phyloP scores from a whole-genome alignment of 2,797 vertebrate species.

The Phoebastria nigripes region DNA sequence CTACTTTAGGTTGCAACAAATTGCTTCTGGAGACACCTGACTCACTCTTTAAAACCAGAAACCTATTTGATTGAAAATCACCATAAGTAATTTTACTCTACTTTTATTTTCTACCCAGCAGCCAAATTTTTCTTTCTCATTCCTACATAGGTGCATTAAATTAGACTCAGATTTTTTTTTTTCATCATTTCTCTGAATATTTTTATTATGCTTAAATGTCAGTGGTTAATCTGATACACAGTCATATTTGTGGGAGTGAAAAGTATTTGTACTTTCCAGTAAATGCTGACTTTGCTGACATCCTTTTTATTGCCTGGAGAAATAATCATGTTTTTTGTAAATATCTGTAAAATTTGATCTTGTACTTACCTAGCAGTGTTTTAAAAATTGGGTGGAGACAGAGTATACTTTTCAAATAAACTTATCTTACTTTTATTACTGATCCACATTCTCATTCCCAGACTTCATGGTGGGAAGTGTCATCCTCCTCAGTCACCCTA shows the following conservation, averaged over 20 bases:
- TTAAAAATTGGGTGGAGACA: neutral
- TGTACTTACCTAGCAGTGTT: neutral
- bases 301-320: neutral
- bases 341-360: neutral
- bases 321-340: neutral
- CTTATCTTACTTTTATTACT: neutral
- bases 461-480: neutral
- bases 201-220: neutral
- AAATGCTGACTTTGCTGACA: neutral
- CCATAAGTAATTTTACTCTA: neutral
- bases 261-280: neutral
- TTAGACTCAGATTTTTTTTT: neutral
- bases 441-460: neutral
- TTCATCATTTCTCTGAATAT: neutral
- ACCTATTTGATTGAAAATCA: neutral
- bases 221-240: neutral
- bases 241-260: neutral
- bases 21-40: neutral
- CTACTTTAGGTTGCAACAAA: neutral
- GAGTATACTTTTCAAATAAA: neutral
- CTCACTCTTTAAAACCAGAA: neutral
- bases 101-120: neutral
- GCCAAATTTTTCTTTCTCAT: neutral
- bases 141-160: neutral
- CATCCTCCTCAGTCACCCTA: slow-evolving; percentile 9